These are phyloP conservation scores for Streptopelia turtur DNA, from an alignment of 2,797 vertebrate species.

Conservation along the genomic window DNA sequence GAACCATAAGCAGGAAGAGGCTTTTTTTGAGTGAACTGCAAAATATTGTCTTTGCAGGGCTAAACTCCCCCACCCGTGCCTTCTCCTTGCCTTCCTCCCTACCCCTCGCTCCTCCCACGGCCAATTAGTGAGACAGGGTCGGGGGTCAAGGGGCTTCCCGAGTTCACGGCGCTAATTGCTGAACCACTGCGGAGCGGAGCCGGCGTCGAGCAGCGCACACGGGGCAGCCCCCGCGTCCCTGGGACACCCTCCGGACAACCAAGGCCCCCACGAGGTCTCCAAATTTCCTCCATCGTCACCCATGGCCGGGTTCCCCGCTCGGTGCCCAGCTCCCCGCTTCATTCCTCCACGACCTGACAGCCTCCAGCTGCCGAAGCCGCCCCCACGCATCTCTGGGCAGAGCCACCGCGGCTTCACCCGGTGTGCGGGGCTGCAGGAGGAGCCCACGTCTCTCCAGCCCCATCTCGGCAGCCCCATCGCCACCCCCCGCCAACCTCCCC, in stretches of 20 bases:
- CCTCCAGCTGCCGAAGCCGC: background rate
- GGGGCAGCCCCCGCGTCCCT: background rate
- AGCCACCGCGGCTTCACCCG: background rate
- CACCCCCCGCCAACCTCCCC: background rate
- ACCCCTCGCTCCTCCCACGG: conserved; percentile 20
- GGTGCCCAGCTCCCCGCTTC: background rate
- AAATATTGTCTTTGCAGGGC: conserved; percentile 31
- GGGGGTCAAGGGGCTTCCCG: conserved; percentile 37
- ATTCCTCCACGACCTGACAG: background rate
- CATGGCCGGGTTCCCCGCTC: fast-evolving
- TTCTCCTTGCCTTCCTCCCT: conserved; percentile 27
- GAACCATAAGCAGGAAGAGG: conserved; percentile 25
- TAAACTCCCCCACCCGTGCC: background rate
- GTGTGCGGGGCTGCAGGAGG: background rate
- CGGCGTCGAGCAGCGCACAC: fast-evolving
- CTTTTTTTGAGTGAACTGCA: background rate
- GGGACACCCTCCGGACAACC: background rate
- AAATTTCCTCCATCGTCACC: background rate
- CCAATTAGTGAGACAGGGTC: conserved; percentile 4
- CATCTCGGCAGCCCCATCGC: fast-evolving
- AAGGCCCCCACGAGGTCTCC: fast-evolving
- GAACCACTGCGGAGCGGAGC: fast-evolving
- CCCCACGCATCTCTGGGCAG: background rate
- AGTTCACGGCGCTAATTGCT: background rate
- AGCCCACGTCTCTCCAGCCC: background rate